phyloP scores from a whole-genome alignment of 2,113 vertebrate genomes.

The Anthoscopus minutus region DNA sequence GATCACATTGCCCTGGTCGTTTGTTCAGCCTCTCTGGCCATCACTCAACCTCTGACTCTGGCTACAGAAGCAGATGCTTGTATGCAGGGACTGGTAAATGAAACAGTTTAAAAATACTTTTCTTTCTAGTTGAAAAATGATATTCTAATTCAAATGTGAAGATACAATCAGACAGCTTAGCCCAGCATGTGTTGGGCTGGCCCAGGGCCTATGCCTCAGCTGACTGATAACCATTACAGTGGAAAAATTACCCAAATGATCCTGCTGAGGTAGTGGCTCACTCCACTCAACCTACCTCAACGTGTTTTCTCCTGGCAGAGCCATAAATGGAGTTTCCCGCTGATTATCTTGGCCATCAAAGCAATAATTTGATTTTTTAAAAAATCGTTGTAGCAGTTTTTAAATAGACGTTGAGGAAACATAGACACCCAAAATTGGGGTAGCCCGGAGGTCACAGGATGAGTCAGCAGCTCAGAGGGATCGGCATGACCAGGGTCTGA shows the following conservation, averaged over 20 bases:
- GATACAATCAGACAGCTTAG: not conserved
- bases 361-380: not conserved
- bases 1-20: fast-evolving
- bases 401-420: not conserved
- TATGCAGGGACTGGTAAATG: not conserved
- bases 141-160: not conserved
- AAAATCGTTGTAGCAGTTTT: not conserved
- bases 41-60: not conserved
- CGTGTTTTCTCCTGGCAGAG: not conserved
- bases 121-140: not conserved
- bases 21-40: not conserved
- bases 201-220: not conserved
- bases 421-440: not conserved
- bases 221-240: not conserved
- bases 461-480: not conserved
- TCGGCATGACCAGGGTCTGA: not conserved
- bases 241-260: not conserved
- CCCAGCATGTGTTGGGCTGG: not conserved
- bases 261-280: not conserved
- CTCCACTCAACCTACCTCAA: not conserved
- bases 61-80: not conserved
- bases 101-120: not conserved
- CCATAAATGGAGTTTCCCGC: not conserved
- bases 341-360: not conserved
- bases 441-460: not conserved